Percentiles rank a stretch among this genome's conserved stretches.
phyloP scores from a whole-genome alignment of 2,888 invertebrate genomes.

The Ophraella communa region DNA sequence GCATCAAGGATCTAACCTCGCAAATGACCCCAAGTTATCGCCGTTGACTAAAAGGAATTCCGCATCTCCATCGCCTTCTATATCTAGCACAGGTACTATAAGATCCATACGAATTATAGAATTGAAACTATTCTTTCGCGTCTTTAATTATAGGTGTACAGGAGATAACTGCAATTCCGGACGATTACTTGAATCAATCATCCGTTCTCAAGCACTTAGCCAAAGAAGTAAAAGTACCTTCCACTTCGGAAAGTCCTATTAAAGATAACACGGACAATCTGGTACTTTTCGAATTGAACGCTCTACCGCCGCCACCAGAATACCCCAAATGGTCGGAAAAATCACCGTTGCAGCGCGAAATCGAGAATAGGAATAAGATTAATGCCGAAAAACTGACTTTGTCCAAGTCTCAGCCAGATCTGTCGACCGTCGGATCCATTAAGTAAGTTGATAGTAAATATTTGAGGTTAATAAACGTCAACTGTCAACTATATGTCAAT shows the following conservation, averaged over 20 bases:
- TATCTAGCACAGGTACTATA: slow-evolving; percentile 46
- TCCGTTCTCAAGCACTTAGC: slow-evolving; percentile 85
- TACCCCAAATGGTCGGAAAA: slow-evolving; percentile 59
- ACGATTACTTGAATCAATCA: slow-evolving; percentile 82
- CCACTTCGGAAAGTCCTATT: slow-evolving; percentile 44
- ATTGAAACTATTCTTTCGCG: slow-evolving; percentile 2
- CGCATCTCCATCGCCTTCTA: slow-evolving; percentile 55
- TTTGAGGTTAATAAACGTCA: too few relatives aligned
- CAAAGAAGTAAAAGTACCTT: slow-evolving; percentile 70
- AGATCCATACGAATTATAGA: neutral
- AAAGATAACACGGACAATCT: slow-evolving; percentile 42
- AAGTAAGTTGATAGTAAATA: too few relatives aligned
- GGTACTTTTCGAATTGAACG: slow-evolving; percentile 48
- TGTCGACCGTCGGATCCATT: slow-evolving; percentile 64
- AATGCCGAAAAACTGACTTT: slow-evolving; percentile 64
- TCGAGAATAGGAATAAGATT: slow-evolving; percentile 47
- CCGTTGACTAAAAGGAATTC: slow-evolving; percentile 54
- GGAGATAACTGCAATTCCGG: slow-evolving; percentile 85
- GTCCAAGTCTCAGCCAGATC: slow-evolving; percentile 84
- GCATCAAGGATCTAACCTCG: slow-evolving; percentile 49
- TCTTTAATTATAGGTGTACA: slow-evolving; percentile 57
- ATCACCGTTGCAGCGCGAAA: slow-evolving; percentile 50
- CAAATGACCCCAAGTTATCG: slow-evolving; percentile 53
- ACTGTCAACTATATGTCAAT: too few relatives aligned
- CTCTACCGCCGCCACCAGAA: slow-evolving; percentile 55